A percentile compares a stretch with the other conserved stretches of the same genome.
Conservation (phyloP, 2,113 vertebrate genomes). For the Halcyon senegalensis region DNA sequence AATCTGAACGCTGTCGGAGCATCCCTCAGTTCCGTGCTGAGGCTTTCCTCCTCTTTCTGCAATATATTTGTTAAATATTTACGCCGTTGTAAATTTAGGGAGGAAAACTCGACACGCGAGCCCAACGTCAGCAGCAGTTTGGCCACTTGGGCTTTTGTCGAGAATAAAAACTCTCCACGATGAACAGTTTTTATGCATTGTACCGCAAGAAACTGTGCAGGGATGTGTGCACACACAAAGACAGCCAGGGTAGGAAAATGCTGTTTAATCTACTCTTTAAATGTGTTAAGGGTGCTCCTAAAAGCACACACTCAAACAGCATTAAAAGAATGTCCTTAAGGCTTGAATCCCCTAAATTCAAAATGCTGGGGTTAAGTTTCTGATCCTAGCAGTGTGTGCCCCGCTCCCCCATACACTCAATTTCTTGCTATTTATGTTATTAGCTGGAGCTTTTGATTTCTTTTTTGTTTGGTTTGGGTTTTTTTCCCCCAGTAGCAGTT, state of each 20-base stretch:
- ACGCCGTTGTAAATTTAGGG: background rate
- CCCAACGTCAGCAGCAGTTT: background rate
- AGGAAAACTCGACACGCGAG: background rate
- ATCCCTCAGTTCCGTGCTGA: rapidly evolving
- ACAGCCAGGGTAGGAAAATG: rapidly evolving
- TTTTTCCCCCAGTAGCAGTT: background rate
- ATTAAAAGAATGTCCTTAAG: background rate
- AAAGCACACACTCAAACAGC: background rate
- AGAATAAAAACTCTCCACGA: background rate
- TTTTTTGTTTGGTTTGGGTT: background rate
- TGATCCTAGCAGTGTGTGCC: background rate
- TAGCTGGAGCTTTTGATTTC: background rate
- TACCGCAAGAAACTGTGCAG: background rate
- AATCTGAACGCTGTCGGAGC: background rate
- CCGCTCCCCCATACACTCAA: background rate
- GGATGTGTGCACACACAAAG: background rate
- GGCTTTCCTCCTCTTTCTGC: background rate
- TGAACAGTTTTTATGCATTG: background rate
- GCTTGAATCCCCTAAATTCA: background rate
- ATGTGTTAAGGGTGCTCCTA: background rate
- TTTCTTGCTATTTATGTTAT: background rate
- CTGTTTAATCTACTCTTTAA: background rate
- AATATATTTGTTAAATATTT: background rate
- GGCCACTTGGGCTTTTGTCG: background rate
- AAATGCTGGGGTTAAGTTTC: background rate